Base-by-base conservation (phyloP, 2,797 vertebrate genomes). In the Falco novaeseelandiae region DNA sequence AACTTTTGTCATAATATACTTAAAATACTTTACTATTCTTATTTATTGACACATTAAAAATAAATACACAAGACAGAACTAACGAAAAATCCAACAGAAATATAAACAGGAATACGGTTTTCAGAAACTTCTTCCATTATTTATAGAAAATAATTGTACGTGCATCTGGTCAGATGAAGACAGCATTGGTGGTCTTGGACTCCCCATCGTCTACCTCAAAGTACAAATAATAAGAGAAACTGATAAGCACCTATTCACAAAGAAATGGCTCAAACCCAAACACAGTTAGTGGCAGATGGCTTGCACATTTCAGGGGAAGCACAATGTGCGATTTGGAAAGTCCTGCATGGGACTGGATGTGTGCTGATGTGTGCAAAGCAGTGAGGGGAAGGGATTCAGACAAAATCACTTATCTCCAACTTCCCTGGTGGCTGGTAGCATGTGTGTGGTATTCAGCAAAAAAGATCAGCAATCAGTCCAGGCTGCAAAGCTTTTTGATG, bases 181-280 rank as follows among this genome's bases (percentile, higher is more conserved):
- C 94, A 85, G 51, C 20, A 77, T 87, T 96, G 88, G 97, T 97
- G 97, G 95, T 96, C 95, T 97, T 93, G 87, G 36, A 95, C 80
- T 95, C 70, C 54, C 80, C 72, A 85, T 57, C 3, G 6, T 79
- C 86, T 93, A 95, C 95, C 92, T 96, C 96, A 46, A 97, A 97
- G 96, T 83, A 94, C 87, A 96, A 97, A 97, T 89, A 96, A 94
- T 62, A 97, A 58, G 29, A 79, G 79, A 88, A 85, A 91, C 83
- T 91, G 96, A 90, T 91, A 95, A 97, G 89, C 87, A 89, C 80
- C 79, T 95, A 95, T 96, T 97, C 97, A 97, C 52, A 67, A 95
- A 96, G 80, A 93, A 96, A 93, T 93, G 93, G 63, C 94, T 96
- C 66, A 77, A 93, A 96, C 63, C 89, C 96, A 97, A 89, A 83